These are phyloP conservation scores for Teleiodes luculella DNA, from an alignment of 2,888 invertebrate genomes.

Conservation along the genomic window DNA sequence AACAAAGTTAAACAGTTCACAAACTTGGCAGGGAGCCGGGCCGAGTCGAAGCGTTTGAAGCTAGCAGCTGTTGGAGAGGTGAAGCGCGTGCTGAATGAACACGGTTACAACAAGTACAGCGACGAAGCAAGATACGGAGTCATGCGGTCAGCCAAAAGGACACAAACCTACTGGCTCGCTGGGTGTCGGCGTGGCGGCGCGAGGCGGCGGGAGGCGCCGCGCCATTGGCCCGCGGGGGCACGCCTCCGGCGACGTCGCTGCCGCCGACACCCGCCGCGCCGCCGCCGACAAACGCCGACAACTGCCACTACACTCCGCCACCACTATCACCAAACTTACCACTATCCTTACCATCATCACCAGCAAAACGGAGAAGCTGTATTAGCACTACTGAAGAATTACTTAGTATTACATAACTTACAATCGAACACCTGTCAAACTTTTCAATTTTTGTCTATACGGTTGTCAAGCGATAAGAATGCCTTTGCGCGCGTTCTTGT, in stretches of 20 bases:
- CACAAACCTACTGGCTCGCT: slow-evolving; percentile 78
- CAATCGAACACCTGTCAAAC: too few relatives aligned
- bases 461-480: too few relatives aligned
- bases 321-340: slow-evolving; percentile 45
- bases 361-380: slow-evolving; percentile 45
- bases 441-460: too few relatives aligned
- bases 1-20: slow-evolving; percentile 54
- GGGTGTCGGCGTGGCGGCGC: slow-evolving; percentile 55
- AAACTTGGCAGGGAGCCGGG: slow-evolving; percentile 45
- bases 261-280: slow-evolving; percentile 34
- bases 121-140: slow-evolving; percentile 78
- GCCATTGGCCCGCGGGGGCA: slow-evolving; percentile 72
- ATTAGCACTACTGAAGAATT: slow-evolving; percentile 28
- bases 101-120: slow-evolving; percentile 73
- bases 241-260: slow-evolving; percentile 62
- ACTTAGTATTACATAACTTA: too few relatives aligned
- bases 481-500: too few relatives aligned
- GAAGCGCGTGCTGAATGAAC: slow-evolving; percentile 73
- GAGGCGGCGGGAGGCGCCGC: slow-evolving; percentile 61
- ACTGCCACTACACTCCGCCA: slow-evolving; percentile 38
- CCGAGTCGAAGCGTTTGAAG: slow-evolving; percentile 54
- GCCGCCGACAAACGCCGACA: slow-evolving; percentile 34
- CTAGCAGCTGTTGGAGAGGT: slow-evolving; percentile 53
- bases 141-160: slow-evolving; percentile 80
- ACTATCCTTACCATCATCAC: slow-evolving; percentile 42